A percentile compares a stretch with the other conserved stretches of the same genome.
phyloP scores from a whole-genome alignment of 2,888 invertebrate species.

The Epinotia bilunana region DNA sequence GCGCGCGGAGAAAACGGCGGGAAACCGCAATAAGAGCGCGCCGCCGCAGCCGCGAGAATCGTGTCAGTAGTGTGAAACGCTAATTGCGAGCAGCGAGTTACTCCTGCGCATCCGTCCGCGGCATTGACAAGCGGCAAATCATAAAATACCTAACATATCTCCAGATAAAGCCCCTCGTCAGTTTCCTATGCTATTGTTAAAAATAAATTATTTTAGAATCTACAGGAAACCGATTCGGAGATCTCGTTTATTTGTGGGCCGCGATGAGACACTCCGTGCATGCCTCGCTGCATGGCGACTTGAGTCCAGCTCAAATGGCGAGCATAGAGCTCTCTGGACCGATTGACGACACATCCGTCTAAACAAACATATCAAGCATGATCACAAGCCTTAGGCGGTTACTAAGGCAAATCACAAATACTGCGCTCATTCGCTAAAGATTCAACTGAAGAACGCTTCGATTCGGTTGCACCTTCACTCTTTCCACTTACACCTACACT shows the following conservation, averaged over 20 bases:
- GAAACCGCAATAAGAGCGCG: conserved; percentile 79
- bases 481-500: conserved; percentile 68
- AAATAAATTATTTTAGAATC: conserved; percentile 83
- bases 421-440: conserved; percentile 71
- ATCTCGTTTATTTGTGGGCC: conserved; percentile 78
- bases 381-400: conserved; percentile 78
- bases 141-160: conserved; percentile 55
- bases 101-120: conserved; percentile 64
- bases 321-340: conserved; percentile 72
- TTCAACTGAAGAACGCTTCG: conserved; percentile 66
- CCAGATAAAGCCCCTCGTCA: conserved; percentile 80
- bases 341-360: conserved; percentile 67
- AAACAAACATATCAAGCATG: conserved; percentile 63
- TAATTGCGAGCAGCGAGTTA: conserved; percentile 76
- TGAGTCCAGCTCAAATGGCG: conserved; percentile 83
- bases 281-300: conserved; percentile 78
- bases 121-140: conserved; percentile 70
- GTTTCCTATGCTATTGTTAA: conserved; percentile 81
- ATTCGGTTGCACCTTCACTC: conserved; percentile 72
- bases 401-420: conserved; percentile 84
- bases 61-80: conserved; percentile 84
- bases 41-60: conserved; percentile 75
- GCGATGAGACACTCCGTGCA: conserved; percentile 76
- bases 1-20: conserved; percentile 81
- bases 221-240: conserved; percentile 84